phyloP scores from a whole-genome alignment of 2,797 vertebrate genomes.

The Sternarchorhynchus goeldii region DNA sequence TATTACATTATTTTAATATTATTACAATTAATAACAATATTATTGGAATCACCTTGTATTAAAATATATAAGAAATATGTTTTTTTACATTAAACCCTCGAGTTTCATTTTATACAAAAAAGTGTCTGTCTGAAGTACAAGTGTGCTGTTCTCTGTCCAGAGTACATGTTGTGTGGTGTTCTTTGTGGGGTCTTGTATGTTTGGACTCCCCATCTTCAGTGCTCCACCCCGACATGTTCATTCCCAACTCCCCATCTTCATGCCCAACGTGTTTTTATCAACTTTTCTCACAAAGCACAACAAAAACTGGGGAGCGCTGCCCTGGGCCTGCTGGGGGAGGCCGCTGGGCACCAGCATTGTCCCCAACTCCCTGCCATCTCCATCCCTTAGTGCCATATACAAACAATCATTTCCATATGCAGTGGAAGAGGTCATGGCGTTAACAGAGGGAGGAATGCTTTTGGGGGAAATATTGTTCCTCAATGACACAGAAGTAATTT shows the following conservation, averaged over 20 bases:
- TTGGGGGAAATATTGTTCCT: constrained; percentile 82
- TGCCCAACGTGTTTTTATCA: constrained; percentile 83
- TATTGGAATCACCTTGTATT: neutral
- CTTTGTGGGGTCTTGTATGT: constrained; percentile 80
- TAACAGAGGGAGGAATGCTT: constrained; percentile 82
- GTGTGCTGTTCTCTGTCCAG: constrained; percentile 8
- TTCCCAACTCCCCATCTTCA: constrained; percentile 76
- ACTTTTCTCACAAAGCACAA: constrained; percentile 80
- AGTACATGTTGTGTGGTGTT: constrained; percentile 55
- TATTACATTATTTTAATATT: neutral
- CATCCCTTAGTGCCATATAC: constrained; percentile 79
- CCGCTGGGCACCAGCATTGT: constrained; percentile 76
- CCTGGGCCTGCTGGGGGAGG: constrained; percentile 59
- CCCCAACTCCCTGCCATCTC: constrained; percentile 78
- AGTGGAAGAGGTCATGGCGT: constrained; percentile 74
- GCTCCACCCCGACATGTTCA: constrained; percentile 79
- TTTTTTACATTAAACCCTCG: neutral
- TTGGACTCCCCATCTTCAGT: constrained; percentile 75
- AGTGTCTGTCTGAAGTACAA: neutral
- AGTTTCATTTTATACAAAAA: no score
- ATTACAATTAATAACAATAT: no score
- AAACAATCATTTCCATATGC: constrained; percentile 80
- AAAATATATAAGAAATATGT: neutral
- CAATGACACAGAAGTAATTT: constrained; percentile 89
- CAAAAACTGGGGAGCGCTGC: constrained; percentile 79